Conservation (phyloP, 2,888 invertebrate species). For the Lasiommata megera region DNA sequence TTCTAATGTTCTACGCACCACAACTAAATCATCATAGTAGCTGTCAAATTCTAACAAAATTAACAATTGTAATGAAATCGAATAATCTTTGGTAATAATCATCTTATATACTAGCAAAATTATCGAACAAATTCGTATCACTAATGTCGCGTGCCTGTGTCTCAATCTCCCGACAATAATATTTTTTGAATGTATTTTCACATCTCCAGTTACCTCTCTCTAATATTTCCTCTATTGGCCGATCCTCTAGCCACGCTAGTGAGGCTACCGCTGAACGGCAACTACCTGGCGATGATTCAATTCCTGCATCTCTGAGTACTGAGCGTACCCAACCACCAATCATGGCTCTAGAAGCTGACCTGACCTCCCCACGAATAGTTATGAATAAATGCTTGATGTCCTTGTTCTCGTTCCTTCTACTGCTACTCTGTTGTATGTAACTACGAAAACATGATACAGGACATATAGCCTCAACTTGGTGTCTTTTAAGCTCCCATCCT, state of each 20-base stretch:
- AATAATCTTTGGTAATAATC: neutral
- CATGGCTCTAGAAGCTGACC: neutral
- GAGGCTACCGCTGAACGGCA: neutral
- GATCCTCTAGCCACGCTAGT: neutral
- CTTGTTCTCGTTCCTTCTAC: neutral
- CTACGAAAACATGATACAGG: neutral
- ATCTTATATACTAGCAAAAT: neutral
- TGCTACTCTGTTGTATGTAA: neutral
- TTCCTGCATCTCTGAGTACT: neutral
- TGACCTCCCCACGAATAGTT: neutral
- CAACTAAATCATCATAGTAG: neutral
- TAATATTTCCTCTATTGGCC: neutral
- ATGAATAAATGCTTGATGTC: neutral
- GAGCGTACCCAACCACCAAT: neutral
- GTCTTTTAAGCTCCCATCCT: neutral
- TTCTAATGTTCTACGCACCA: neutral
- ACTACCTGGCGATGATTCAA: neutral
- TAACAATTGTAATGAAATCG: neutral
- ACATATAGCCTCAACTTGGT: neutral
- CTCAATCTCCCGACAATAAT: neutral
- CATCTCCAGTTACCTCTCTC: neutral
- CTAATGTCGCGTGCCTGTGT: neutral
- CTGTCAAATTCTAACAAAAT: neutral
- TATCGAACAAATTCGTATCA: too few species aligned
- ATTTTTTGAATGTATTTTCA: neutral